These are phyloP conservation scores for Dinoponera quadriceps DNA, from an alignment of 1,140 invertebrate species.

Conservation along the genomic window DNA sequence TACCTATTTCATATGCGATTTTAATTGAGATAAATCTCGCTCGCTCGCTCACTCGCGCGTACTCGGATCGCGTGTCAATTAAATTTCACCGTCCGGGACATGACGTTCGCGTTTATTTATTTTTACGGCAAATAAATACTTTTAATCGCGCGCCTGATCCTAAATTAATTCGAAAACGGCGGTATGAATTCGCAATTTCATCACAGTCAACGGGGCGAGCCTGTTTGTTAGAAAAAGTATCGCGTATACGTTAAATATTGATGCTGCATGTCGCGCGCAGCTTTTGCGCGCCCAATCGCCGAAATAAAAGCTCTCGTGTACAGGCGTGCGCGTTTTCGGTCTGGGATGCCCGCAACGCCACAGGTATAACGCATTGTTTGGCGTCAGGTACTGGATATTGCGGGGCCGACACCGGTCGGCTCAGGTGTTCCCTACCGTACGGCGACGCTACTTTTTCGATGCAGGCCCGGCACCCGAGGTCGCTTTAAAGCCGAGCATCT, in stretches of 20 bases:
- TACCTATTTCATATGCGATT: conserved; percentile 18
- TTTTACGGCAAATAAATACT: conserved; percentile 44
- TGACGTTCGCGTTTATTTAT: conserved; percentile 29
- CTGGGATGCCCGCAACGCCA: conserved; percentile 35
- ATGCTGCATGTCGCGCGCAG: neutral
- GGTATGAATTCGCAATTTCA: conserved; percentile 11
- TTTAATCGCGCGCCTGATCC: conserved; percentile 38
- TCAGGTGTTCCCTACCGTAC: conserved; percentile 61
- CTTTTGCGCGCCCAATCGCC: conserved; percentile 4
- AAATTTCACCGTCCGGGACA: conserved; percentile 13
- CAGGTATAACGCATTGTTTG: conserved; percentile 56
- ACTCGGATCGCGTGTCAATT: conserved; percentile 33
- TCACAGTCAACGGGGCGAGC: neutral
- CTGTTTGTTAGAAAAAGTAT: conserved; percentile 17
- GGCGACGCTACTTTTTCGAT: conserved; percentile 38
- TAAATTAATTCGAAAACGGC: conserved; percentile 44
- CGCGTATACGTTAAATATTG: conserved; percentile 22
- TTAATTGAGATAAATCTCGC: conserved; percentile 55
- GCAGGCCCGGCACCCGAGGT: neutral
- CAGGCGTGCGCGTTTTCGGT: neutral
- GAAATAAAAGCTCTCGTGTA: conserved; percentile 55
- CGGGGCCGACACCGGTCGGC: conserved; percentile 48
- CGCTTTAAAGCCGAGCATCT: conserved; percentile 61
- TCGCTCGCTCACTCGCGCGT: neutral
- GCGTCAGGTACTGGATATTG: conserved; percentile 47